Base-by-base conservation (phyloP, 2,888 invertebrate genomes). In the Apotomis turbidana region DNA sequence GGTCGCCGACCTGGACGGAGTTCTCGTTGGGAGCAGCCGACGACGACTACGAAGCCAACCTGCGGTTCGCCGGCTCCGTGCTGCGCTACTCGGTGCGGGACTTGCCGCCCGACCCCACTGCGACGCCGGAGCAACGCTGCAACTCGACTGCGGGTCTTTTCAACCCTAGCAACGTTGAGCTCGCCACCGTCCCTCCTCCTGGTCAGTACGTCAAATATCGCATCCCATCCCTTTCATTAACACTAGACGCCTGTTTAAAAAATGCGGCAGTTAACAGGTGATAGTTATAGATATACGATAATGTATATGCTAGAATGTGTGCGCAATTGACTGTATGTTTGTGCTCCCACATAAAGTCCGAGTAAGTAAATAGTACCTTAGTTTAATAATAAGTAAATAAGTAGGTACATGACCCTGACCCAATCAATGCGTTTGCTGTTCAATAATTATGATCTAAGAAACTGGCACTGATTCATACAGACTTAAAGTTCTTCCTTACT, bases 1-100 rank as follows among this genome's bases (percentile, higher is more conserved):
- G 97, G 85, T 97, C 98, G 86, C 97, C 97, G 0, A 97, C 97
- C 0, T 96, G 96, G 93, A 90, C 96, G 0, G 96, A 95, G 82
- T 95, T 98, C 79, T 95, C 96, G 54, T 85, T 97, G 44, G 94
- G 94, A 0, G 94, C 97, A 0, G 91, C 96, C 0, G 94, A 95
- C 78, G 94, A 95, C 61, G 94, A 96, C 78, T 91, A 96, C 70
- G 95, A 96, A 86, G 95, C 95, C 0, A 95, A 95, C 82, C 91
- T 96, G 3, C 95, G 96, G 49, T 97, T 96, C 81, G 96, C 96
- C 38, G 95, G 96, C 67, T 96, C 96, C 78, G 95, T 97, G 74
- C 93, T 95, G 1, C 95, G 95, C 74, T 96, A 96, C 82, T 95
- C 94, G 85, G 95, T 97, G 76, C 95, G 95, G 79, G 95, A 95